Percentiles rank a stretch among this genome's conserved stretches.
phyloP scores from a whole-genome alignment of 1,140 invertebrate species.

The Drosophila simulans region DNA sequence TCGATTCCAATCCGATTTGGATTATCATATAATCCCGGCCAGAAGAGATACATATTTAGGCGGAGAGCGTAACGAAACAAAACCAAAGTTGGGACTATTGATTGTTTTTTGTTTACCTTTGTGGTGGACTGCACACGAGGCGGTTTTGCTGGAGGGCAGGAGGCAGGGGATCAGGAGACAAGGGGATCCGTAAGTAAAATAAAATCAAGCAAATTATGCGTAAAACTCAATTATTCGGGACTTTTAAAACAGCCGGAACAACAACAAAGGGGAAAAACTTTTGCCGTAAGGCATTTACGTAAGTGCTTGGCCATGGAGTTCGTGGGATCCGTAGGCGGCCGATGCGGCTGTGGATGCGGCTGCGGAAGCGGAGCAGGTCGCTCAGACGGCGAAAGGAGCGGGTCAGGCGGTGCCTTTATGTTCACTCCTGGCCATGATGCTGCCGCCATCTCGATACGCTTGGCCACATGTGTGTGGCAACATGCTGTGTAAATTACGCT shows the following conservation, averaged over 20 bases:
- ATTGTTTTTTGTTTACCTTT: conserved; percentile 44
- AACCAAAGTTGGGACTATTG: conserved; percentile 19
- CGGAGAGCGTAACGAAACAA: neutral
- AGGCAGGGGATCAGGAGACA: conserved; percentile 18
- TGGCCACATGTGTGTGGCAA: conserved; percentile 60
- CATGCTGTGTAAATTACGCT: conserved; percentile 61
- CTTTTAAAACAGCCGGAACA: conserved; percentile 63
- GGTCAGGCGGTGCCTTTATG: conserved; percentile 14
- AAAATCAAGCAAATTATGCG: conserved; percentile 75
- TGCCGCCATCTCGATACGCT: conserved; percentile 28
- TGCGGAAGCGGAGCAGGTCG: conserved; percentile 11
- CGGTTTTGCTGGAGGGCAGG: neutral
- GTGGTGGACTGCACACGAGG: conserved; percentile 29
- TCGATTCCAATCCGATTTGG: conserved; percentile 40
- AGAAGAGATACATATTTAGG: conserved; percentile 7
- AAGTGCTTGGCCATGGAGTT: conserved; percentile 55
- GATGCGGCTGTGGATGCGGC: neutral
- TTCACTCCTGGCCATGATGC: neutral
- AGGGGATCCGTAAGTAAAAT: conserved; percentile 53
- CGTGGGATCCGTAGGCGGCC: neutral
- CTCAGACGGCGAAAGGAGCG: conserved; percentile 14
- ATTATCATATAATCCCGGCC: conserved; percentile 36
- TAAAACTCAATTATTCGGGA: conserved; percentile 70
- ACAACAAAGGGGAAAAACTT: conserved; percentile 65
- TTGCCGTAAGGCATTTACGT: conserved; percentile 60